A percentile compares a stretch with the other conserved stretches of the same genome.
Conservation (phyloP, 2,113 vertebrate species). For the Varanus salvator region DNA sequence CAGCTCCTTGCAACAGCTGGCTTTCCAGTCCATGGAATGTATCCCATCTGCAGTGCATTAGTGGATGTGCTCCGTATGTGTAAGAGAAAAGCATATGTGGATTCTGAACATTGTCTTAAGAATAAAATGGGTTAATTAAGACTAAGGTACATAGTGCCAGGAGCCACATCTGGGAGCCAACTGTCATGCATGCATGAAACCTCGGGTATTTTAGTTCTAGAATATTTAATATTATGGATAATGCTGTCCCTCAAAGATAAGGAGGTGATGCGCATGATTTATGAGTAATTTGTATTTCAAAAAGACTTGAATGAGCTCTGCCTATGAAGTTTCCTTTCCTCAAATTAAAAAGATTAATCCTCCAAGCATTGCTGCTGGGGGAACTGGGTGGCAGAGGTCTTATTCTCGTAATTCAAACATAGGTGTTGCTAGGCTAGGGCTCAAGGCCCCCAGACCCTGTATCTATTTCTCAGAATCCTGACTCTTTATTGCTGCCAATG, state of each 20-base stretch:
- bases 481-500: no score
- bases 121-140: slow-evolving; percentile 67
- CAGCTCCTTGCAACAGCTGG: slow-evolving; percentile 29
- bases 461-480: no score
- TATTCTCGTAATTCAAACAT: neutral
- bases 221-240: slow-evolving; percentile 16
- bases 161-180: slow-evolving; percentile 67
- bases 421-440: no score
- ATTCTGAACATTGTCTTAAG: slow-evolving; percentile 64
- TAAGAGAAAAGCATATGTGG: slow-evolving; percentile 65
- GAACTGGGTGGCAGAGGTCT: neutral
- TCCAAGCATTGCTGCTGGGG: neutral
- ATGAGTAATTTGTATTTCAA: neutral
- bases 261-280: neutral
- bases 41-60: slow-evolving; percentile 69
- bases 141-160: slow-evolving; percentile 57
- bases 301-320: rapidly evolving
- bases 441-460: no score
- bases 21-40: slow-evolving; percentile 68
- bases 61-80: slow-evolving; percentile 6
- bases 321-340: neutral
- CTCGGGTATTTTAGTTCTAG: slow-evolving; percentile 16
- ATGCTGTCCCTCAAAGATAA: neutral
- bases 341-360: neutral
- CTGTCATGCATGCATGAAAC: slow-evolving; percentile 39